Base-by-base conservation (phyloP, 2,888 invertebrate genomes). In the Dryobota labecula region DNA sequence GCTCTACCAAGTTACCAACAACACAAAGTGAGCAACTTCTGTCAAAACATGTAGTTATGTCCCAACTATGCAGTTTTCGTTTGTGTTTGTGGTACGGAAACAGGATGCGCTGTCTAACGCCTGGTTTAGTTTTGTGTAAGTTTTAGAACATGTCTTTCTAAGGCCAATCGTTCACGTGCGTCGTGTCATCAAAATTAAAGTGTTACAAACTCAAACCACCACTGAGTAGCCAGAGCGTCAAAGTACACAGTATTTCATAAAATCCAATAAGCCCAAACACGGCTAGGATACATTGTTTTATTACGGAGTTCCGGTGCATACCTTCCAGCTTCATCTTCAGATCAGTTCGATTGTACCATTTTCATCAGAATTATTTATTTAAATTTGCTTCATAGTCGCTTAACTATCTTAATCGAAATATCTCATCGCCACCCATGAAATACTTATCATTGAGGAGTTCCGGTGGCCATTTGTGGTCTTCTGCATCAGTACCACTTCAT, bases 1-100 rank as follows among this genome's bases (percentile, higher is more conserved):
- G 30, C 11, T 57, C n/a, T 20, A 24, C 24, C 8, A 73, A 57
- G 30, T 69, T 13, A 33, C 13, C 6, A 13, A 18, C 38, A 36
- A 0, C 47, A 80, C 80, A 66, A 74, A 74, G 45, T 41, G 38
- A 49, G 20, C 49, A 65, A 49, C 47, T 79, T 53, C 36, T 58
- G 20, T 73, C 80, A 49, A 73, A 73, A 77, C 70, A 76, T 47
- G 33, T 33, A 27, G 41, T 47, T 43, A 18, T n/a, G 18, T 38
- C 15, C 33, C 51, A 45, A 45, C 33, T 45, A 54, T 65, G 65
- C 49, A n/a, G 30, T 79, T 56, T 38, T n/a, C 33, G 75, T 73
- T 73, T 24, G 73, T 58, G 45, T 75, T 54, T 58, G 43, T 47
- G 43, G 13, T 41, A 3, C 11, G 24, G 75, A 56, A 80, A 41